Conservation (phyloP, 1,140 invertebrate genomes). For the Camponotus floridanus region DNA sequence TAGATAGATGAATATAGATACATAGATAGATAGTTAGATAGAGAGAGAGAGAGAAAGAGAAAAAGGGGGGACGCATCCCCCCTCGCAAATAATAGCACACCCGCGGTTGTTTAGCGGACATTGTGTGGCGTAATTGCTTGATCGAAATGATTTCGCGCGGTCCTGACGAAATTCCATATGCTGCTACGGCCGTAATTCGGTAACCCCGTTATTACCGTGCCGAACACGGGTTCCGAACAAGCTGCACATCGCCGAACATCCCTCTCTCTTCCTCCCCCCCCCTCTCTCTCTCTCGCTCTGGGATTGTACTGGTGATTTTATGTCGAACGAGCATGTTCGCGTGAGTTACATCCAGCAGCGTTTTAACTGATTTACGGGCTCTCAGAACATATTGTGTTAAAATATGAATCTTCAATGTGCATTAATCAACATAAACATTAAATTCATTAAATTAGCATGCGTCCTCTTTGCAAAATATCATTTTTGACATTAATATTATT, state of each 20-base stretch:
- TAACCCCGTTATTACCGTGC: slow-evolving; percentile 53
- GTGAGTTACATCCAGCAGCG: slow-evolving; percentile 40
- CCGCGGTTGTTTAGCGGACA: slow-evolving; percentile 55
- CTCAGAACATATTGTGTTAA: neutral
- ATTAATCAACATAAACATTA: slow-evolving; percentile 10
- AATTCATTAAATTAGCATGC: neutral
- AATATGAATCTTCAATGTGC: slow-evolving; percentile 28
- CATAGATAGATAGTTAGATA: no score
- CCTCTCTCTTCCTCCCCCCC: neutral
- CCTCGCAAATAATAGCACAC: slow-evolving; percentile 46
- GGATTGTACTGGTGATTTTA: slow-evolving; percentile 51
- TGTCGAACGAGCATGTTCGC: slow-evolving; percentile 42
- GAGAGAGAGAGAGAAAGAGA: no score
- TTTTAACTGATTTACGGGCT: slow-evolving; percentile 38
- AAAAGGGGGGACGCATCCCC: neutral
- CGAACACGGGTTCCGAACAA: slow-evolving; percentile 34
- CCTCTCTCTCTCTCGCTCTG: neutral
- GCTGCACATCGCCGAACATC: slow-evolving; percentile 25
- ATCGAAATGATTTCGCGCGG: slow-evolving; percentile 54
- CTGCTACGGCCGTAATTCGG: slow-evolving; percentile 44
- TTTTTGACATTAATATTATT: neutral
- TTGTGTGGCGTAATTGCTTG: slow-evolving; percentile 47
- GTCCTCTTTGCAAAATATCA: neutral
- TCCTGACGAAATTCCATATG: slow-evolving; percentile 52
- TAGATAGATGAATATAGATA: neutral